phyloP scores from a whole-genome alignment of 2,113 vertebrate species.

The Casuarius casuarius region DNA sequence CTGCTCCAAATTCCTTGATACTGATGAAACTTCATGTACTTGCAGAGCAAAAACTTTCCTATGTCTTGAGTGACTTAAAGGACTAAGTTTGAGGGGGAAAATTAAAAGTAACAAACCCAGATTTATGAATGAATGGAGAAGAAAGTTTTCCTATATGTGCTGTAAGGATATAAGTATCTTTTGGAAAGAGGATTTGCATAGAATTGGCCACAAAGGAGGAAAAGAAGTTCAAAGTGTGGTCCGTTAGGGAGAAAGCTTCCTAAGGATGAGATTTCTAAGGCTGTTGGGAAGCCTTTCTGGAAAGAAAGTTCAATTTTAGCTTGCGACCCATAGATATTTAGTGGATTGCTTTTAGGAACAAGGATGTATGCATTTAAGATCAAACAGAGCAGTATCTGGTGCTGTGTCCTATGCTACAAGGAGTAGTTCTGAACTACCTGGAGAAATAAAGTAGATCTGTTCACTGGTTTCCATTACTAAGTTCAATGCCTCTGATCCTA shows the following conservation, averaged over 20 bases:
- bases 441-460: neutral
- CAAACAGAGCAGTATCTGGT: neutral
- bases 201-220: neutral
- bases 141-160: neutral
- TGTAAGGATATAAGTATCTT: neutral
- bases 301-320: neutral
- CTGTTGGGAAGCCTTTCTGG: neutral
- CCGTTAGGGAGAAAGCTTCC: neutral
- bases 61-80: neutral
- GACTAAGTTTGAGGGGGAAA: neutral
- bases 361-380: neutral
- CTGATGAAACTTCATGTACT: neutral
- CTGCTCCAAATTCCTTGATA: neutral
- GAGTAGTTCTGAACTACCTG: neutral
- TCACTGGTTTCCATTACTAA: neutral
- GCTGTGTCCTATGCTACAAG: neutral
- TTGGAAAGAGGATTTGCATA: neutral
- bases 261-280: neutral
- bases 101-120: neutral
- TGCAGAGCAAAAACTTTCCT: neutral
- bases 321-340: neutral
- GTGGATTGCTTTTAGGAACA: neutral
- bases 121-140: neutral
- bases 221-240: neutral
- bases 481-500: neutral